Evolutionary conservation across 2,888 invertebrate genomes (phyloP), one percentile per base, ranked within the genome.

Genomic region (Pseudeuparius sepicola): DNA sequence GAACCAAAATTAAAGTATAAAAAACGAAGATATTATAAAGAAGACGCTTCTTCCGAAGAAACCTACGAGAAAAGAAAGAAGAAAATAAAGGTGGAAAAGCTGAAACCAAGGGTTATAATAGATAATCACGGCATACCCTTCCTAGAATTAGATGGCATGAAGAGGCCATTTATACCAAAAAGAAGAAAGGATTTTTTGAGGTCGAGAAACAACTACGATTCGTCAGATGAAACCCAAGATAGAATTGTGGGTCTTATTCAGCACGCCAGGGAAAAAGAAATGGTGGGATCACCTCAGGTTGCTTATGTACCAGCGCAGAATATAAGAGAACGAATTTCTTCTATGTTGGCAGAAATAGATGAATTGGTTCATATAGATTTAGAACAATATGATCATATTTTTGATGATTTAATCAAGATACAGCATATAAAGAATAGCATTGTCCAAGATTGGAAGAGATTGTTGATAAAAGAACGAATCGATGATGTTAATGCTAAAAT

Each of bases 381-480:
- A 11, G 48, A 48, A 4, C 45, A 50, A 23, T 56, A 58, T 33
- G 46, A 51, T 4, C 37, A 48, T 5, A 47, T 60, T 13, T 53
- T 51, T 37, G 51, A 53, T 10, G 47, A 54, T 9, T 31, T 61
- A 4, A 41, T 52, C 1, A 53, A 54, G 36, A 36, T 60, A 6
- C 54, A 61, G 34, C 46, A 49, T 14, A 46, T 59, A 17, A 58
- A 58, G 34, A 44, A 46, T 4, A 46, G 51, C 0, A 44, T 57
- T 4, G 49, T 53, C 1, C 46, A 53, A 27, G 55, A 57, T 16
- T 61, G 60, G 60, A 57, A 56, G 28, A 46, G 54, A 13, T 25
- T 51, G 3, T 35, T 59, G 9, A 48, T 50, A 13, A 47, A 50
- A 13, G 49, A 54, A 16, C 48, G 49, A 36, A 41, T 45, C 10